Percentiles rank a stretch among this genome's conserved stretches.
These are phyloP conservation scores for Tauraco erythrolophus DNA, from an alignment of 2,113 vertebrate species.

Conservation along the genomic window DNA sequence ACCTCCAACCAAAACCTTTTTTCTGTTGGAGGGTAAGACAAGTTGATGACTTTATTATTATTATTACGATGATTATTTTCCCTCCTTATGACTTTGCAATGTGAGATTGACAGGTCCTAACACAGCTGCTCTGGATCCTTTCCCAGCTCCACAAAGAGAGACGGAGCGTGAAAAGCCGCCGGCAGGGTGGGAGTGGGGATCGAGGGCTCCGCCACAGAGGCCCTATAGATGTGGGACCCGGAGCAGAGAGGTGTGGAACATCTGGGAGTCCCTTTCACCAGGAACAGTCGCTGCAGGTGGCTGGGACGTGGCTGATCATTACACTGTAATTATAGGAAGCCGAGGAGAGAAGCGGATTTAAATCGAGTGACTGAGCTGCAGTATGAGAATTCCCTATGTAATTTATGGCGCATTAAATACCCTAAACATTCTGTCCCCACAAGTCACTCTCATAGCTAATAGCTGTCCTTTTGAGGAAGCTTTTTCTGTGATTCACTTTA, in stretches of 20 bases:
- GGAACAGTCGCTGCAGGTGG: conserved; percentile 35
- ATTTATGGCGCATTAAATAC: conserved; percentile 33
- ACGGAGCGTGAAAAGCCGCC: background rate
- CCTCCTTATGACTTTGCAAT: conserved; percentile 63
- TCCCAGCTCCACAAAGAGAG: conserved; percentile 59
- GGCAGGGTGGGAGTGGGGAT: background rate
- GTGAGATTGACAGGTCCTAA: conserved; percentile 46
- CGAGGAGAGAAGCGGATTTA: background rate
- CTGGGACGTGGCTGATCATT: background rate
- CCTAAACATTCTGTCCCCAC: background rate
- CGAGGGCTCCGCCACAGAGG: background rate
- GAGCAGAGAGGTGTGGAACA: background rate
- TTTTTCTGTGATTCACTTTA: background rate
- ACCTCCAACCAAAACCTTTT: conserved; percentile 42
- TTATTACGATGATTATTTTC: conserved; percentile 61
- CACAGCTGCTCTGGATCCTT: conserved; percentile 69
- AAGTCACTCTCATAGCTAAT: background rate
- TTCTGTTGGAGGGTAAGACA: conserved; percentile 30
- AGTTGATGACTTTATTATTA: conserved; percentile 72
- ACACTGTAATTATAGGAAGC: background rate
- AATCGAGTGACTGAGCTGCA: conserved; percentile 10
- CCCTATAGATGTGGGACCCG: background rate
- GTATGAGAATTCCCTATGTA: background rate
- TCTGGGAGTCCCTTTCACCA: conserved; percentile 14
- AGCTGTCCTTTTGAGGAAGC: background rate